Base-by-base conservation (phyloP, 1,140 invertebrate genomes). In the Drosophila pseudoananassae region DNA sequence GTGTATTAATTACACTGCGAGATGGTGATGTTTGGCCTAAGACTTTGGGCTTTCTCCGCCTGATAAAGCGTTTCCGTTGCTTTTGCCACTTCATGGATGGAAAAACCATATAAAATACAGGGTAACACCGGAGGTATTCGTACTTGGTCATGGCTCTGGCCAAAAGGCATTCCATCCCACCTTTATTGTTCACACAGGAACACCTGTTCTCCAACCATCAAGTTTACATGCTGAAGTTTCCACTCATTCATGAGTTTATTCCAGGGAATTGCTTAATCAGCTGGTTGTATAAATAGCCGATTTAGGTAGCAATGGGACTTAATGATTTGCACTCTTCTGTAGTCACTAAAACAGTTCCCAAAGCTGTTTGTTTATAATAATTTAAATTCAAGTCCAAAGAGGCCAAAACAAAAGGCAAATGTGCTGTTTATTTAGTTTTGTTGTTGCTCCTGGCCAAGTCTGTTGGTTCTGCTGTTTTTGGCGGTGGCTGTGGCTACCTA, bases 1-100 rank as follows among this genome's bases (percentile, higher is more conserved):
- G 70, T 55, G 83, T 78, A 78, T 85, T 87, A 87, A 87, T 87
- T 85, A 75, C 78, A 76, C 38, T 50, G 27, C 47, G 43, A 49
- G 53, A 15, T 33, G 14, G 38, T 7, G 8, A 23, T 46, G 15
- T 9, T 25, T 15, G 40, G 9, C 14, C 15, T 33, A 23, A 15
- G 10, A 20, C 31, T 15, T 31, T 25, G 3, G 27, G 7, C n/a
- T n/a, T 43, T 49, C 14, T n/a, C 43, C 38, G 53, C 15, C 54
- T 61, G 76, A 76, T 80, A 60, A 59, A 58, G 9, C 10, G 43
- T 46, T 85, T 80, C 72, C 81, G 55, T 43, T 57, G 38, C 33
- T 38, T 12, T 43, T 20, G 5, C 8, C n/a, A 31, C 33, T 38
- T 14, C 53, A 9, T 43, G 20, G 31, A 38, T 58, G 56, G 50